phyloP scores from a whole-genome alignment of 2,888 invertebrate genomes.

The Drosophila nr. fundita region DNA sequence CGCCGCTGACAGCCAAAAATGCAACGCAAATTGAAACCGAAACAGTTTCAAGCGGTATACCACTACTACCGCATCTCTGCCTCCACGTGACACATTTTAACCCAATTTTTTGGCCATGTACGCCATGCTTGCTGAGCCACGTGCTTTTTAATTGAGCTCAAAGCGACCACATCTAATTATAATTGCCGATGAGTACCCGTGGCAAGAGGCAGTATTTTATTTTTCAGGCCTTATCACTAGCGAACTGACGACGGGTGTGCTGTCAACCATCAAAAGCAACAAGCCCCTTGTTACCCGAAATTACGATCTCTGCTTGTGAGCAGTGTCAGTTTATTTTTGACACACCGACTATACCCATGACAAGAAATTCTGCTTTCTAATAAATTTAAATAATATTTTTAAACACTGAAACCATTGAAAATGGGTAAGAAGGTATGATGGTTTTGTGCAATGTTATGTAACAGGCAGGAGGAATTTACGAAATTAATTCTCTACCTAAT shows the following conservation, averaged over 20 bases:
- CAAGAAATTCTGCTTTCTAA: slow-evolving; percentile 1
- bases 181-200: slow-evolving; percentile 57
- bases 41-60: slow-evolving; percentile 60
- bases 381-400: background rate
- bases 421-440: background rate
- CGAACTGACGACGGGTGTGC: slow-evolving; percentile 10
- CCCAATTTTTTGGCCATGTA: slow-evolving; percentile 61
- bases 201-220: slow-evolving; percentile 54
- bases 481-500: background rate
- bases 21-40: slow-evolving; percentile 70
- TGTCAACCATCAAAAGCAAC: slow-evolving; percentile 17
- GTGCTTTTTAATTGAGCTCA: slow-evolving; percentile 72
- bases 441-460: background rate
- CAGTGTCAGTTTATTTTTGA: slow-evolving; percentile 61
- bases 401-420: background rate
- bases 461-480: background rate
- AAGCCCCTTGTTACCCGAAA: slow-evolving; percentile 39
- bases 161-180: slow-evolving; percentile 73
- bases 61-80: slow-evolving; percentile 2
- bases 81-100: slow-evolving; percentile 64
- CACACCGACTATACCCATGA: slow-evolving; percentile 29
- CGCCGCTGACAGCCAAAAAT: slow-evolving; percentile 49
- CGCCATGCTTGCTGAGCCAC: slow-evolving; percentile 51
- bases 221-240: slow-evolving; percentile 66
- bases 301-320: slow-evolving; percentile 40